Evolutionary conservation across 1,140 invertebrate genomes (phyloP).

Genomic region (Rhopalosiphum maidis): DNA sequence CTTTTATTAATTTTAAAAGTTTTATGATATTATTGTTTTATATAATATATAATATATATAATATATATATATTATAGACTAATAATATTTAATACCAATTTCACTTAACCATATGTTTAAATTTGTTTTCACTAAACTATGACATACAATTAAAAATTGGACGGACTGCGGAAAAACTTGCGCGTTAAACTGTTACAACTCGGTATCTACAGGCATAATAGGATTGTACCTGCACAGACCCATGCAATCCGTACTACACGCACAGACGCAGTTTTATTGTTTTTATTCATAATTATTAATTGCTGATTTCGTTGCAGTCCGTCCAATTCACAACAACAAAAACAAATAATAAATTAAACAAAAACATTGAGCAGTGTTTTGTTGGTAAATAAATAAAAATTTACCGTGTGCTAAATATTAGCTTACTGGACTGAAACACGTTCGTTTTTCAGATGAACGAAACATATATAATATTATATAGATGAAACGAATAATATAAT

Average conservation of each 20-base stretch:
- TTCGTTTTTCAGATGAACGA: constrained; percentile 54
- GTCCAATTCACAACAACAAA: constrained; percentile 53
- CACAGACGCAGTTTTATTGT: not conserved
- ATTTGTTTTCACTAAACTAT: constrained; percentile 10
- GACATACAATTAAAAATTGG: constrained; percentile 41
- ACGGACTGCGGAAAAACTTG: constrained; percentile 1
- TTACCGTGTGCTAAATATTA: constrained; percentile 56
- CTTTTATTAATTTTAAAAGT: constrained; percentile 24
- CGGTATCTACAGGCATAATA: not conserved
- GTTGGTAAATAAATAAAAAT: constrained; percentile 49
- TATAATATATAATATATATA: constrained; percentile 14
- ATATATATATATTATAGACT: constrained; percentile 21
- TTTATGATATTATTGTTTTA: constrained; percentile 23
- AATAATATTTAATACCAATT: constrained; percentile 27
- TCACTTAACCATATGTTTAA: constrained; percentile 34
- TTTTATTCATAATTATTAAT: not conserved
- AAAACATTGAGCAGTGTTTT: constrained; percentile 55
- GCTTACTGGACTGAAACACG: constrained; percentile 56
- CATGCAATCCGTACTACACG: not conserved
- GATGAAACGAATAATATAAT: constrained; percentile 15
- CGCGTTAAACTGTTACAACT: not conserved
- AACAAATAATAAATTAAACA: constrained; percentile 36
- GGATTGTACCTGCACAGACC: not conserved
- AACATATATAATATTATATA: constrained; percentile 24
- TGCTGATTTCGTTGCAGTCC: not conserved